These are phyloP conservation scores for Arnoldichthys spilopterus DNA, from an alignment of 2,797 vertebrate genomes.

Conservation along the genomic window DNA sequence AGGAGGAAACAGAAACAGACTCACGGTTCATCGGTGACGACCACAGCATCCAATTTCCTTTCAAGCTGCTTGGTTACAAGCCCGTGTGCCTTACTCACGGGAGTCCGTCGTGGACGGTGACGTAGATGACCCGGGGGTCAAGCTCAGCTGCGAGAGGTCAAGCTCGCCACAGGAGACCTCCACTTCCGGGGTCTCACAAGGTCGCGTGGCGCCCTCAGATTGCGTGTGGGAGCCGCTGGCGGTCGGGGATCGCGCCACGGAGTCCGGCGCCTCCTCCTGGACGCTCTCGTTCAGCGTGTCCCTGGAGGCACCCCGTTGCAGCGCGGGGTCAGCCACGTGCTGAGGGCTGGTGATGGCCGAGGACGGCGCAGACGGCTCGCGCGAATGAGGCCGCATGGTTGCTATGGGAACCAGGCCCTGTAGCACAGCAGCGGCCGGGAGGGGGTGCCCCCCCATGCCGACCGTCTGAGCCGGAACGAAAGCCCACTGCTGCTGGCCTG, in stretches of 20 bases:
- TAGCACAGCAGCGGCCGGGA: conserved; percentile 94
- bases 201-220: conserved; percentile 43
- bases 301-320: conserved; percentile 73
- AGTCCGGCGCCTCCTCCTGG: conserved; percentile 55
- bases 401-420: conserved; percentile 93
- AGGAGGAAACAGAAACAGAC: neutral
- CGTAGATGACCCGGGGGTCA: conserved; percentile 92
- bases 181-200: conserved; percentile 84
- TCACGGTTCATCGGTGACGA: neutral
- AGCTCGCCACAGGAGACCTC: conserved; percentile 92
- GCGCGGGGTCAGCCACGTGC: conserved; percentile 76
- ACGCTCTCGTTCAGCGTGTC: conserved; percentile 61
- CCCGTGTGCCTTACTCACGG: conserved; percentile 76
- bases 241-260: conserved; percentile 73
- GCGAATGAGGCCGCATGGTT: conserved; percentile 82
- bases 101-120: conserved; percentile 93
- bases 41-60: neutral
- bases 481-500: conserved; percentile 94
- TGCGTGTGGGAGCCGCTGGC: conserved; percentile 51
- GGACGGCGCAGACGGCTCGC: conserved; percentile 75
- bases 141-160: conserved; percentile 94
- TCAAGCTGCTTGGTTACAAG: neutral
- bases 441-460: conserved; percentile 82
- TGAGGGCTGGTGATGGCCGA: conserved; percentile 91
- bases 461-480: conserved; percentile 96